Percentiles rank a stretch among this genome's conserved stretches.
Evolutionary conservation across 2,888 invertebrate species (phyloP).

Genomic region (Cheiracanthium punctorium): DNA sequence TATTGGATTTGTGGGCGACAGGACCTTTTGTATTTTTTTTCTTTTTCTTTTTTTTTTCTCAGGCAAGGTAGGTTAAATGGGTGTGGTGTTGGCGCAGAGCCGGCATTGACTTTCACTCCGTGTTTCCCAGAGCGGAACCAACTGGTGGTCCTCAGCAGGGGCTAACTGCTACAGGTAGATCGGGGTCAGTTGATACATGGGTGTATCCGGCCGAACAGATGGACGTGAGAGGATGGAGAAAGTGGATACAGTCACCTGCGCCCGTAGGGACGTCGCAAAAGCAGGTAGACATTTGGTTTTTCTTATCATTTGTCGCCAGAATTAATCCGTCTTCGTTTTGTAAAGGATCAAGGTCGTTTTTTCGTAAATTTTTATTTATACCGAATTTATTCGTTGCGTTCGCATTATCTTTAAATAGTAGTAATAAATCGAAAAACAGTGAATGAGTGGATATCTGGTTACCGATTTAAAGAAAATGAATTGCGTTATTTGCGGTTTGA

Average conservation of each 20-base stretch:
- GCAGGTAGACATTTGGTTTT: constrained; percentile 19
- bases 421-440: too few relatives aligned
- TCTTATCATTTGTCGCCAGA: too few relatives aligned
- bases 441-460: too few relatives aligned
- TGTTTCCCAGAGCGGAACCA: constrained; percentile 31
- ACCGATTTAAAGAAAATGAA: too few relatives aligned
- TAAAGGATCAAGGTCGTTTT: too few relatives aligned
- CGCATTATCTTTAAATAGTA: too few relatives aligned
- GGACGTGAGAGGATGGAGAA: constrained; percentile 41
- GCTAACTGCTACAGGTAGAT: constrained; percentile 5
- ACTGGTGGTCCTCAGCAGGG: constrained; percentile 20
- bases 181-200: constrained; percentile 26
- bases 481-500: too few relatives aligned
- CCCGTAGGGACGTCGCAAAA: constrained; percentile 2
- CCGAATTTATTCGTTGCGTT: too few relatives aligned
- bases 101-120: constrained; percentile 42
- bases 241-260: constrained; percentile 32
- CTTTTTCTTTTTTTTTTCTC: background rate
- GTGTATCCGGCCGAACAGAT: constrained; percentile 22
- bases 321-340: too few relatives aligned
- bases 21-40: background rate
- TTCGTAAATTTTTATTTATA: too few relatives aligned
- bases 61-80: background rate
- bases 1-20: too few relatives aligned
- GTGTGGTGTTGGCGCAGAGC: constrained; percentile 5